These are phyloP conservation scores for Lasioglossum lativentre DNA, from an alignment of 2,888 invertebrate genomes.

Conservation along the genomic window DNA sequence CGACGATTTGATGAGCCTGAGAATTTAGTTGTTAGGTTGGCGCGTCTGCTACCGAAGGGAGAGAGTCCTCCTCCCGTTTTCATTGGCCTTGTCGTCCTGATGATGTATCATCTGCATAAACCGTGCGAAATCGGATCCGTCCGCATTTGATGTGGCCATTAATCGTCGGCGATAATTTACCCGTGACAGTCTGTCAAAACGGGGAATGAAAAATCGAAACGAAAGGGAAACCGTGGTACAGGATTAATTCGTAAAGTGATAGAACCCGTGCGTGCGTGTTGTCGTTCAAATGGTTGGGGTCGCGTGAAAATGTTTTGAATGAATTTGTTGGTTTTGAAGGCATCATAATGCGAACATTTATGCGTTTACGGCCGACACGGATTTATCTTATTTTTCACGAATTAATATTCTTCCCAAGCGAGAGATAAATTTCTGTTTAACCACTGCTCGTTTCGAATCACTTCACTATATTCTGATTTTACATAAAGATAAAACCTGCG, in stretches of 20 bases:
- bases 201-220: conserved; percentile 15
- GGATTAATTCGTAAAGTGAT: neutral
- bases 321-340: neutral
- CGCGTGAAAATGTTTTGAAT: conserved; percentile 9
- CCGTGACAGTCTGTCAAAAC: conserved; percentile 49
- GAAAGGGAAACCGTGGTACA: conserved; percentile 2
- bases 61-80: conserved; percentile 7
- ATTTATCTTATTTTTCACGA: neutral
- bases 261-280: no score
- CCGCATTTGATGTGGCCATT: conserved; percentile 53
- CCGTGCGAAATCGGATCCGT: conserved; percentile 42
- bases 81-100: conserved; percentile 15
- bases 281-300: no score
- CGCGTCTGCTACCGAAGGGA: conserved; percentile 16
- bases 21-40: conserved; percentile 38
- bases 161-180: conserved; percentile 48
- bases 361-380: neutral
- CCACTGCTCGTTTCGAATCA: neutral
- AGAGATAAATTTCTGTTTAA: neutral
- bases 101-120: conserved; percentile 49
- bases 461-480: neutral
- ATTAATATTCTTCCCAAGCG: neutral
- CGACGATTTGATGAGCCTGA: conserved; percentile 25
- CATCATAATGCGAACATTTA: neutral
- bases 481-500: neutral